phyloP scores from a whole-genome alignment of 1,140 invertebrate genomes.

The Drosophila parabipectinata region DNA sequence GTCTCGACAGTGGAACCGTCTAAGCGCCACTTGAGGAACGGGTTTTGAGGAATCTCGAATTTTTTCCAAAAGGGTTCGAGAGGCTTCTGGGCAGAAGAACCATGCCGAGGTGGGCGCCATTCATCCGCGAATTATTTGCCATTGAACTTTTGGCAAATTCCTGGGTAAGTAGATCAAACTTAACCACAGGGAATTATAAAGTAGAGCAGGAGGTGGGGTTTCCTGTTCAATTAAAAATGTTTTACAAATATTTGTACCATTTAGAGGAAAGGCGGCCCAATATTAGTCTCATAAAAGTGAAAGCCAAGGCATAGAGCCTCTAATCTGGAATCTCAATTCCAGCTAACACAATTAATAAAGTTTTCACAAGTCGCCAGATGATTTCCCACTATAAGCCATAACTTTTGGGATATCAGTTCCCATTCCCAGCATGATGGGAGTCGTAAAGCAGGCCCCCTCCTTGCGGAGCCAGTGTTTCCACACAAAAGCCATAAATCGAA shows the following conservation, averaged over 20 bases:
- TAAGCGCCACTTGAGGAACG: slow-evolving; percentile 77
- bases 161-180: slow-evolving; percentile 48
- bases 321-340: slow-evolving; percentile 24
- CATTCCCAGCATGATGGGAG: slow-evolving; percentile 26
- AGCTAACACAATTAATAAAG: slow-evolving; percentile 48
- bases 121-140: slow-evolving; percentile 56
- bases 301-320: not conserved
- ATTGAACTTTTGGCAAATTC: slow-evolving; percentile 65
- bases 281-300: not conserved
- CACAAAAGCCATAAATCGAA: slow-evolving; percentile 68
- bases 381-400: slow-evolving; percentile 20
- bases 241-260: not conserved
- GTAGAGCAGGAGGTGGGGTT: not conserved
- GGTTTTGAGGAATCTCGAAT: slow-evolving; percentile 44
- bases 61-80: slow-evolving; percentile 4
- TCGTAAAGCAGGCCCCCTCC: slow-evolving; percentile 22
- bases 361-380: slow-evolving; percentile 34
- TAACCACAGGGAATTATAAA: slow-evolving; percentile 3
- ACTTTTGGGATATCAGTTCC: slow-evolving; percentile 35
- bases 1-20: slow-evolving; percentile 36
- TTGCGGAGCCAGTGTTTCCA: slow-evolving; percentile 45
- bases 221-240: slow-evolving; percentile 16
- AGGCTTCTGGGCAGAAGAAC: not conserved
- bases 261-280: not conserved
- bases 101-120: slow-evolving; percentile 59